Percentiles rank a stretch among this genome's conserved stretches.
Evolutionary conservation across 2,888 invertebrate genomes (phyloP).

Genomic region (Macropis europaea): DNA sequence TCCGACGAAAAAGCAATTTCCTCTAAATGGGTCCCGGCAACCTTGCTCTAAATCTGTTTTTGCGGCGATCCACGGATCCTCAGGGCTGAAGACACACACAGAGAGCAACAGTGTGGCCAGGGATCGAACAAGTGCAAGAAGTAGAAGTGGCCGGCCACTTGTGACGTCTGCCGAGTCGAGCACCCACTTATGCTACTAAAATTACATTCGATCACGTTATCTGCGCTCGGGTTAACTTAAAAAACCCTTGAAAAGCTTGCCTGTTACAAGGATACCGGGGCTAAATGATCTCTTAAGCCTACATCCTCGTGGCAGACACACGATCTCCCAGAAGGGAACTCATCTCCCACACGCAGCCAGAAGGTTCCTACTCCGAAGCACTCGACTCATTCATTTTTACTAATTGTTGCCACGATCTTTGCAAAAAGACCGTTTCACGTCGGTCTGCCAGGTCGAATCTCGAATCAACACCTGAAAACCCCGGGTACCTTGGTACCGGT

Average conservation of each 20-base stretch:
- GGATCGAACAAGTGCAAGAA: slow-evolving; percentile 74
- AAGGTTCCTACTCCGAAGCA: neutral
- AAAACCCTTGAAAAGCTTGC: slow-evolving; percentile 73
- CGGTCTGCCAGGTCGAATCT: no score
- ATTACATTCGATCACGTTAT: slow-evolving; percentile 79
- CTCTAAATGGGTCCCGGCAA: slow-evolving; percentile 27
- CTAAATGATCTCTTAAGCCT: slow-evolving; percentile 69
- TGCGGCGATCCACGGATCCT: slow-evolving; percentile 50
- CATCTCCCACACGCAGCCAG: neutral
- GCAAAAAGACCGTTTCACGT: no score
- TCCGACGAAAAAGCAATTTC: slow-evolving; percentile 5
- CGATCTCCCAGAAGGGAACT: slow-evolving; percentile 39
- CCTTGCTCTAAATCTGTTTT: slow-evolving; percentile 65
- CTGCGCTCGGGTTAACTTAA: slow-evolving; percentile 75
- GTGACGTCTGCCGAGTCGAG: slow-evolving; percentile 79
- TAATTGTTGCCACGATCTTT: no score
- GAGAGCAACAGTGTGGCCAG: slow-evolving; percentile 53
- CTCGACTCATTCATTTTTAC: neutral
- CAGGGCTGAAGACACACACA: slow-evolving; percentile 49
- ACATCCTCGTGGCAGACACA: slow-evolving; percentile 56
- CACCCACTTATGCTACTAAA: slow-evolving; percentile 79
- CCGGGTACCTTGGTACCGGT: no score
- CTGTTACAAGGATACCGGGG: slow-evolving; percentile 63
- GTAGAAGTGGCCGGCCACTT: slow-evolving; percentile 71
- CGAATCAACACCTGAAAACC: no score